Conservation (phyloP, 1,140 invertebrate genomes). For the Scaptomyza graminum region DNA sequence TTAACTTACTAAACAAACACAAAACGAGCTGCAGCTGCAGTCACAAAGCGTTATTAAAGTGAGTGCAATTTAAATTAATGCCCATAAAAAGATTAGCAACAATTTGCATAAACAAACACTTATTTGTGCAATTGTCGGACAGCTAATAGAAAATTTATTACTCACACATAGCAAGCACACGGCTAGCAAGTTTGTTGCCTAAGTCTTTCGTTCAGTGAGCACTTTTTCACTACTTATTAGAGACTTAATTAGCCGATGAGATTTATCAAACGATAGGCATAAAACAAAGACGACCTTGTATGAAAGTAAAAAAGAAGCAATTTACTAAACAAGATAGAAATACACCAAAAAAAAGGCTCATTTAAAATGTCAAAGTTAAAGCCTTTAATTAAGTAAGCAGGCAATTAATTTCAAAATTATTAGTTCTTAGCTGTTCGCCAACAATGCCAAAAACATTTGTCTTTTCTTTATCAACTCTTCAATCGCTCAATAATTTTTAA, state of each 20-base stretch:
- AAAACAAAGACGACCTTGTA: constrained; percentile 51
- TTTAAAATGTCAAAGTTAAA: constrained; percentile 16
- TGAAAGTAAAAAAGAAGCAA: constrained; percentile 16
- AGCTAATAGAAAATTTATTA: constrained; percentile 38
- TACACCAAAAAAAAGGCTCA: constrained; percentile 12
- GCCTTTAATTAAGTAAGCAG: not conserved
- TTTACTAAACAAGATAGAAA: not conserved
- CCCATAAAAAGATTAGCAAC: constrained; percentile 26
- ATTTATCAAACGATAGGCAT: constrained; percentile 39
- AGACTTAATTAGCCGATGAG: constrained; percentile 57
- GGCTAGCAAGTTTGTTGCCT: constrained; percentile 64
- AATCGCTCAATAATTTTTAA: not conserved
- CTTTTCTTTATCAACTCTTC: not conserved
- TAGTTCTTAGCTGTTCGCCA: not conserved
- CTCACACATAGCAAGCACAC: constrained; percentile 40
- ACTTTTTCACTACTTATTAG: constrained; percentile 22
- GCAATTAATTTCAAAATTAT: not conserved
- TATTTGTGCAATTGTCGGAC: constrained; percentile 51
- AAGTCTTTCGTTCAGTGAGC: constrained; percentile 45
- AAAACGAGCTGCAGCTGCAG: constrained; percentile 47
- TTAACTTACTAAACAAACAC: constrained; percentile 33
- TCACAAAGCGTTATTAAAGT: constrained; percentile 59
- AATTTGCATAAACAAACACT: constrained; percentile 36
- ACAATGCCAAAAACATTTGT: not conserved
- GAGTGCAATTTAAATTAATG: constrained; percentile 66